Evolutionary conservation across 2,888 invertebrate species (phyloP), one percentile per base, ranked within the genome.

Genomic region (Sphecodes monilicornis): DNA sequence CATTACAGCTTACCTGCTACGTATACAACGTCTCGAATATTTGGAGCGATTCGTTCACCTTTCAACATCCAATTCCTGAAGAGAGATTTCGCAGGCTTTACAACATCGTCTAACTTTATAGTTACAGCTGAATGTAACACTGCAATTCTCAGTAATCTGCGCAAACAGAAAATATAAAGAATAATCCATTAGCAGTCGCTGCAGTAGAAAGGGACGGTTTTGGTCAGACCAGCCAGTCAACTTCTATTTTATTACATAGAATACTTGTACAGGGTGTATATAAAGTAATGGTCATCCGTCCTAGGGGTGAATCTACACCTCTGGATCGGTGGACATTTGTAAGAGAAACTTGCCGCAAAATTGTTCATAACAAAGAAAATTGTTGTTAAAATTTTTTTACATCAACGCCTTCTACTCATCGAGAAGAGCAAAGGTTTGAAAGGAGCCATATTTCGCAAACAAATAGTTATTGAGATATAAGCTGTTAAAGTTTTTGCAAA

Each of bases 1-100:
- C 16, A 18, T 60, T 0, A 3, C 16, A 29, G 18, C 36, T 84
- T 84, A 93, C 96, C 96, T 76, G 96, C 96, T 29, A 95, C 93
- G 89, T 96, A 96, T 43, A 97, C 96, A 16, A 96, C 97, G 93
- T 97, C 97, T 86, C 97, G 96, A 75, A 98, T 96, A 93, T 98
- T 97, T 0, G 97, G 96, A 36, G 96, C 96, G 74, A 98, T 96
- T 6, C 96, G 95, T 85, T 96, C 95, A 80, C 96, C 96, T 54
- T 96, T 96, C 5, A 95, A 93, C 95, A 96, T 96, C 98, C 98
- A 98, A 6, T 96, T 96, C 78, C 97, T 96, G 93, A 98, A 98
- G 54, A 97, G 95, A 50, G 95, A 94, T 87, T 96, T 96, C 0
- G 98, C 98, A 89, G 97, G 96, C 68, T 96, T 96, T 0, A 98